These are phyloP conservation scores for Camponotus floridanus DNA, from an alignment of 1,140 invertebrate genomes.

Conservation along the genomic window DNA sequence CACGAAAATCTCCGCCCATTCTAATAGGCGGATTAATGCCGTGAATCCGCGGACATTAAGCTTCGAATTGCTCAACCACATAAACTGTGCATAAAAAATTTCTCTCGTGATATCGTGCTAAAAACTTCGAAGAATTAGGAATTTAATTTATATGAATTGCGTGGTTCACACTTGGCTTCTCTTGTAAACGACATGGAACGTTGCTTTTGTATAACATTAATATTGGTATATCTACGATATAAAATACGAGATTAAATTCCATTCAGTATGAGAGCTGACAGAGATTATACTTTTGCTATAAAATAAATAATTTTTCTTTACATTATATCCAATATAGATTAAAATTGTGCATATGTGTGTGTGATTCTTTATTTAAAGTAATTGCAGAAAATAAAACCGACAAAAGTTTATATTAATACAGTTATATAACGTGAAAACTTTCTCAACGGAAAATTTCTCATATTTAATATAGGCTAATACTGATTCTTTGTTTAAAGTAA, in stretches of 20 bases:
- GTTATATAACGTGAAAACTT: no score
- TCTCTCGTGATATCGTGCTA: background rate
- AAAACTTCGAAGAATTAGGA: background rate
- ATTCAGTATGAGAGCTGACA: background rate
- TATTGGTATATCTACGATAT: background rate
- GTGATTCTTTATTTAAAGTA: background rate
- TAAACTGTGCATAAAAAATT: background rate
- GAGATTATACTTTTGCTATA: background rate
- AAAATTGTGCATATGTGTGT: background rate
- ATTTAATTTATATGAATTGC: background rate
- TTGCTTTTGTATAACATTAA: background rate
- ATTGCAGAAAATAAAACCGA: background rate
- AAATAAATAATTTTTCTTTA: background rate
- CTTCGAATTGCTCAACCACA: background rate
- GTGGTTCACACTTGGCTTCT: background rate
- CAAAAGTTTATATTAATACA: background rate
- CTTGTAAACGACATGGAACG: background rate
- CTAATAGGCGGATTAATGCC: constrained; percentile 23
- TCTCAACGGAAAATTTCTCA: no score
- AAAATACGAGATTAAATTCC: background rate
- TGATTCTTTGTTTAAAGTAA: background rate
- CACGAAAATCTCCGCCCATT: constrained; percentile 33
- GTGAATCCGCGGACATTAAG: background rate
- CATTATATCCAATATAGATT: background rate
- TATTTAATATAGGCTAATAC: background rate